Evolutionary conservation across 2,888 invertebrate genomes (phyloP), one percentile per base, ranked within the genome.

Genomic region (Malacosoma neustria): DNA sequence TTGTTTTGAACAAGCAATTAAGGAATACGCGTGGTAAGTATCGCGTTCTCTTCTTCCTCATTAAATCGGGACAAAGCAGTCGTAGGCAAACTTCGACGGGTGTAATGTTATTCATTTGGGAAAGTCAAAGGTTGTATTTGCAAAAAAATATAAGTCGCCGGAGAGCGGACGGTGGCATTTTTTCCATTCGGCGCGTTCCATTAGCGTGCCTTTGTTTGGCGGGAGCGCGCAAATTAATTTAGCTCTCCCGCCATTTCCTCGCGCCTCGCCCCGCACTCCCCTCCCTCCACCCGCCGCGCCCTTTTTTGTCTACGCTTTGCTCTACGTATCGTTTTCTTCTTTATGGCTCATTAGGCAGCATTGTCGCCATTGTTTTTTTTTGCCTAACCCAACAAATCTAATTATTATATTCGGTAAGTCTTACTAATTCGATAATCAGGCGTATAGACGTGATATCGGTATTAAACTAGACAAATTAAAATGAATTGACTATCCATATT

Each of bases 181-280:
- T 85, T 82, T 85, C 85, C 80, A 84, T 85, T 85, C 84, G 84
- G 75, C 84, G 84, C 81, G 82, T 85, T 85, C 85, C 85, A 85
- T 85, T 85, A 85, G 85, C 85, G 84, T 73, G 84, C 84, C 85
- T 84, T 85, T 85, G 85, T 85, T 85, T 85, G 85, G 85, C 80
- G 82, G 84, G 75, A 80, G 85, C 80, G 85, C 84, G 84, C 85
- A 85, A 84, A 85, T 85, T 85, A 84, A 85, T 85, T 84, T 85
- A 84, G 84, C 85, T 81, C 81, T 81, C 81, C 84, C 82, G 82
- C 82, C 81, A 82, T 84, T 82, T 80, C 81, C 84, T 71, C 72
- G 63, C 69, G 48, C 60, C 70, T 58, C 61, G 62, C 49, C 72
- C 68, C 72, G 61, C 68, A 45, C 62, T 30, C 58, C 59, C 44